Evolutionary conservation across 1,140 invertebrate genomes (phyloP), one percentile per base, ranked within the genome.

Genomic region (Chionoecetes opilio): DNA sequence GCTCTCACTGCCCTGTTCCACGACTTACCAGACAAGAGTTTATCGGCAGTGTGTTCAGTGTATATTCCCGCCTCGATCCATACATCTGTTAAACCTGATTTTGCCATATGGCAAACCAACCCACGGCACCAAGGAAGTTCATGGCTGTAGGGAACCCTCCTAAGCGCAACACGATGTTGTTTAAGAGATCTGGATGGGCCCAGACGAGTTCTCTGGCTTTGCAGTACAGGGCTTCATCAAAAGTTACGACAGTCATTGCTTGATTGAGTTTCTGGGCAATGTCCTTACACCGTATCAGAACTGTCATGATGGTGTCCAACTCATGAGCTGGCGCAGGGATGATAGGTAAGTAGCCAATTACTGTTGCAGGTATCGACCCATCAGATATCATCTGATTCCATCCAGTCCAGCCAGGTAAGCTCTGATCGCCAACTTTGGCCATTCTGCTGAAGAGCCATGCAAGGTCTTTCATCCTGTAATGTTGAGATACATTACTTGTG

Each of bases 311-410:
- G 8, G 53, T 63, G 21, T 63, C 17, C 9, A 63, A 2, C 9
- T 31, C 84, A 21, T 86, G 84, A 35, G 84, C 84, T 35, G 84
- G 84, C 11, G 84, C 31, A 14, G 84, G 84, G 26, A 86, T 86
- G 14, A 86, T 86, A 11, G 29, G 29, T 31, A 86, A 3, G 32
- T 17, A 3, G 14, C n/a, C 32, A 35, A 86, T 86, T 29, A 29
- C 31, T 11, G 38, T 41, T 41, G 38, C 38, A 41, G 38, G 38
- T 14, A 41, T 41, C 38, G 38, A 41, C 38, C 38, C 38, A 41
- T 41, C 38, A 14, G 38, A 41, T 41, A 41, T 6, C 14, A 41
- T 41, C 14, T 86, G 84, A 86, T 86, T 86, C 8, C 6, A 86
- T 8, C 84, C 84, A 9, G 84, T 86, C 29, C 84, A 86, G 14